Base-by-base conservation (phyloP, 1,140 invertebrate genomes). In the Periplaneta americana region DNA sequence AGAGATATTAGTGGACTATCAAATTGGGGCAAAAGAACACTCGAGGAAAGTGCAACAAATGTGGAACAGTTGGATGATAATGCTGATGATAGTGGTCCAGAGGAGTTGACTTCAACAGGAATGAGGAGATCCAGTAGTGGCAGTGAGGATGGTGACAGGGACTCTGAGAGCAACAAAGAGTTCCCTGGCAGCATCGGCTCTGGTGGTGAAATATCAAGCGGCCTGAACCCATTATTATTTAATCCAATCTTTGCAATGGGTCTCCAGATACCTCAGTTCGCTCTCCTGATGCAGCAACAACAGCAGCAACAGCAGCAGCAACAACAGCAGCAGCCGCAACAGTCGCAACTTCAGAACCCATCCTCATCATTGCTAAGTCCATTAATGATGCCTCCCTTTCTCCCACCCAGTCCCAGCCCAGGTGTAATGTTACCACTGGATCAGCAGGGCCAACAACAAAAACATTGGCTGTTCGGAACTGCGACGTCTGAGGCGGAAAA, bases 161-260 rank as follows among this genome's bases (percentile, higher is more conserved):
- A 48, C 22, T 35, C 34, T 15, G 36, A 75, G 34, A 35, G n/a
- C 66, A 75, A 75, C 34, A 34, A 80, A 33, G 36, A 31, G 13
- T 6, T 75, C 74, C 18, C 66, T 75, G n/a, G 28, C 57, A 17
- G 37, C 57, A 28, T 34, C 31, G n/a, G 22, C 32, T 35, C 32
- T 36, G 28, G 33, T 28, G 34, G 34, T 34, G 31, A 34, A 74
- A 36, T 78, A 1, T n/a, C 76, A 22, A 28, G 76, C 28, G 35
- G 76, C 1, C 18, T 78, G 34, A 78, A 78, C 34, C 34, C 76
- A 22, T 78, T 39, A 28, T 17, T 80, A 32, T 75, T 80, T 32
- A 80, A 80, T 66, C 80, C 80, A n/a, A 57, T 80, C 22, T n/a
- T 80, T 18, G 66, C 80, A 31, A 80, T 80, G 80, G 80, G 80